A percentile compares a stretch with the other conserved stretches of the same genome.
Conservation (phyloP, 2,888 invertebrate genomes). For the Brenthis hecate region DNA sequence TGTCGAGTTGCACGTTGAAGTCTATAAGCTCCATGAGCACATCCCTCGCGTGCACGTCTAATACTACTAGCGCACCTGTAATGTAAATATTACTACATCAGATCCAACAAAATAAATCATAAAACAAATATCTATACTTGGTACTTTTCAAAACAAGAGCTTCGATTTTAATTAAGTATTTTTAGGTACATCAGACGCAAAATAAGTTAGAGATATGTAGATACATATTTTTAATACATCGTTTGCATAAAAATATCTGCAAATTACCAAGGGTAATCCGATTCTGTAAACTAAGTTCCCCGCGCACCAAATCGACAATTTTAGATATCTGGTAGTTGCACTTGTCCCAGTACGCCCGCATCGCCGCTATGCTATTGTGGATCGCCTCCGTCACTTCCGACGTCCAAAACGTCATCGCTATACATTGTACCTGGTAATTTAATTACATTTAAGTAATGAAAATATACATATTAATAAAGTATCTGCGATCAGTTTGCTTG, state of each 20-base stretch:
- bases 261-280: conserved; percentile 90
- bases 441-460: background rate
- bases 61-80: conserved; percentile 92
- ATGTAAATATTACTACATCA: conserved; percentile 48
- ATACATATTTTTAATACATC: too few relatives aligned
- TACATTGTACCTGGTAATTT: conserved; percentile 85
- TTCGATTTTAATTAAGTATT: too few relatives aligned
- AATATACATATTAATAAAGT: conserved; percentile 10
- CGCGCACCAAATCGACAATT: conserved; percentile 92
- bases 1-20: conserved; percentile 84
- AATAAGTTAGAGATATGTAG: too few relatives aligned
- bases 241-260: too few relatives aligned
- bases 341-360: conserved; percentile 85
- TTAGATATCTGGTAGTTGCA: conserved; percentile 90
- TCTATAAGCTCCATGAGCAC: conserved; percentile 87
- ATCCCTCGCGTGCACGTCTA: conserved; percentile 97
- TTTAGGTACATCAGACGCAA: too few relatives aligned
- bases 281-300: conserved; percentile 92
- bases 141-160: too few relatives aligned
- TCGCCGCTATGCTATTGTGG: conserved; percentile 75
- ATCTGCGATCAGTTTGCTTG: too few relatives aligned
- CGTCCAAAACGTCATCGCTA: conserved; percentile 95
- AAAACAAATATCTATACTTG: background rate
- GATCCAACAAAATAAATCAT: background rate
- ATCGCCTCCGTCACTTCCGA: conserved; percentile 92